Conservation (phyloP, 2,113 vertebrate genomes). For the Perca flavescens region DNA sequence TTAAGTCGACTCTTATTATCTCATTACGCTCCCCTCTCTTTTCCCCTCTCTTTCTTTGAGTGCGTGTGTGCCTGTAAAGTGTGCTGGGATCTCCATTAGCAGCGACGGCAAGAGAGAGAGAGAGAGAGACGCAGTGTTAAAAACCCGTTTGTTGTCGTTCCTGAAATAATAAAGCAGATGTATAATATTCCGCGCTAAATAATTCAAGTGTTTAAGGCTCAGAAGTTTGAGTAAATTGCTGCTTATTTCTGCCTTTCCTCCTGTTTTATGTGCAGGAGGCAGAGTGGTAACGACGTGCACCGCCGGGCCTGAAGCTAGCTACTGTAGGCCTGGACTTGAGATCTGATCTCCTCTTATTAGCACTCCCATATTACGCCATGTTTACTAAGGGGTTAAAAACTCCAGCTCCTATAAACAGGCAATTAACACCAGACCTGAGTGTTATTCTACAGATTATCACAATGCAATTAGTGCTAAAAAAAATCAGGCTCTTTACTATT, state of each 20-base stretch:
- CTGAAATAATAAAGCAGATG: conserved; percentile 72
- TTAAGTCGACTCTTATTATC: conserved; percentile 72
- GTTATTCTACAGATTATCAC: conserved; percentile 27
- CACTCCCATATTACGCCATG: not conserved
- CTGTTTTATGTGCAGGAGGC: conserved; percentile 52
- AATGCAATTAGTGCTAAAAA: conserved; percentile 44
- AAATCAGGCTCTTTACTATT: conserved; percentile 16
- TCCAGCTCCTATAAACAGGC: conserved; percentile 8
- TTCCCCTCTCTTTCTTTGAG: conserved; percentile 8
- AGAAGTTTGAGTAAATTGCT: conserved; percentile 78
- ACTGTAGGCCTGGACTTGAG: conserved; percentile 53
- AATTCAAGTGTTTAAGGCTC: conserved; percentile 78
- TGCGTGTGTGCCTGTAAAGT: conserved; percentile 40
- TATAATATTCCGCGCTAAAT: conserved; percentile 74
- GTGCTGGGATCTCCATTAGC: conserved; percentile 63
- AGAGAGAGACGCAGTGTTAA: conserved; percentile 35
- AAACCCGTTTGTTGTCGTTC: conserved; percentile 67
- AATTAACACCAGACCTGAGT: conserved; percentile 43
- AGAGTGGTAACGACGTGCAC: conserved; percentile 65
- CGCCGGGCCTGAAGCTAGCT: conserved; percentile 41
- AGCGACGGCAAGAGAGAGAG: conserved; percentile 35
- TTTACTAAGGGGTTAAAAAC: conserved; percentile 15
- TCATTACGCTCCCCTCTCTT: conserved; percentile 41
- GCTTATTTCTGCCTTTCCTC: conserved; percentile 39
- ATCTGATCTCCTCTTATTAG: conserved; percentile 59